Conservation (phyloP, 1,140 invertebrate species). For the Meloidogyne hapla region DNA sequence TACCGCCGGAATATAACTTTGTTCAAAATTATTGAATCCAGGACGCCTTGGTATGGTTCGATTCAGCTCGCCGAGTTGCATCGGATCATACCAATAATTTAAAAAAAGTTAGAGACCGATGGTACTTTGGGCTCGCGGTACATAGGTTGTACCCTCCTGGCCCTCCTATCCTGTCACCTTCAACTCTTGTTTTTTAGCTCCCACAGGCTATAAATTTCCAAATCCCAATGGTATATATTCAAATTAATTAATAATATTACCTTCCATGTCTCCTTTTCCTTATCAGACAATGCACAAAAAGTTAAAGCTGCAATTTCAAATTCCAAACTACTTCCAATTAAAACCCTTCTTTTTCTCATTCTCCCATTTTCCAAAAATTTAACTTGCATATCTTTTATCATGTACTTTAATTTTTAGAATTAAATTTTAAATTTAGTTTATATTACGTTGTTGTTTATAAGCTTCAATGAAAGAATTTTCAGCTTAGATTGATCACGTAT, state of each 20-base stretch:
- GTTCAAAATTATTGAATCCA: too few relatives aligned
- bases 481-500: background rate
- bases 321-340: background rate
- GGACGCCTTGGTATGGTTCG: too few relatives aligned
- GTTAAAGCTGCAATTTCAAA: background rate
- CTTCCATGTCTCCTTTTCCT: background rate
- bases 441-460: background rate
- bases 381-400: background rate
- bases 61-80: too few relatives aligned
- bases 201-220: too few relatives aligned
- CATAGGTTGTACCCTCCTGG: too few relatives aligned
- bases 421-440: background rate
- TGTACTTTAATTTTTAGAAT: background rate
- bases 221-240: too few relatives aligned
- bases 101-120: too few relatives aligned
- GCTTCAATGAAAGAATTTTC: background rate
- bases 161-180: too few relatives aligned
- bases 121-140: too few relatives aligned
- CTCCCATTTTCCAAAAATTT: background rate
- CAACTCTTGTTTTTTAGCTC: too few relatives aligned
- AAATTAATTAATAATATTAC: background rate
- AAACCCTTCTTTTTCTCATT: background rate
- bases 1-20: too few relatives aligned
- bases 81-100: too few relatives aligned
- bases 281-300: background rate